Evolutionary conservation across 35 echinoderm and acorn worm genomes (phyloP).

Genomic region (Apostichopus japonicus): DNA sequence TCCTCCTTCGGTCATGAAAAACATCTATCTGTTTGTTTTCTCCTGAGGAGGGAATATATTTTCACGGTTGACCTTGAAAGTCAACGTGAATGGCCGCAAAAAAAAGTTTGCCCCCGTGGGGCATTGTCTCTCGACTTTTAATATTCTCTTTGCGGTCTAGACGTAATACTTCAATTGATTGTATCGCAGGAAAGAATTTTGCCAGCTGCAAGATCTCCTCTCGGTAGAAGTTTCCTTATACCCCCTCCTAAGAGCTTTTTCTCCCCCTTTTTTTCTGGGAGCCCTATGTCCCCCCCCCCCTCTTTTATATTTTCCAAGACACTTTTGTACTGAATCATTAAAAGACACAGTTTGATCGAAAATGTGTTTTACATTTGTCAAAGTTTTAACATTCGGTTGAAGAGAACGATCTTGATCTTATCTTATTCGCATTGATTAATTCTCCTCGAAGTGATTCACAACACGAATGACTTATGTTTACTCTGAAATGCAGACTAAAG

Average conservation of each 20-base stretch:
- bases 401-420: background rate
- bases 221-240: too few relatives aligned
- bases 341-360: background rate
- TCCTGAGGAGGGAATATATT: background rate
- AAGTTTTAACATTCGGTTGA: background rate
- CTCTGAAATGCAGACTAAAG: background rate
- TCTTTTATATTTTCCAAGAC: background rate
- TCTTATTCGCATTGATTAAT: background rate
- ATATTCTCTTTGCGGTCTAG: background rate
- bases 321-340: background rate
- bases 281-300: too few relatives aligned
- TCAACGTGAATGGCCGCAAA: background rate
- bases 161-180: background rate
- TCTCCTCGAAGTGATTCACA: background rate
- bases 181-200: background rate
- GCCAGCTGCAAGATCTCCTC: too few relatives aligned
- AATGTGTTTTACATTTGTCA: background rate
- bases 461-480: too few relatives aligned
- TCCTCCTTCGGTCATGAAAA: background rate
- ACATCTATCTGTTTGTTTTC: background rate
- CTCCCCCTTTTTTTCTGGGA: too few relatives aligned
- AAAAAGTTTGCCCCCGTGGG: background rate
- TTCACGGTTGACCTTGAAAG: background rate
- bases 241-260: too few relatives aligned
- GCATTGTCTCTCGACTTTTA: background rate